Conservation (phyloP, 2,888 invertebrate species). For the Dugesia japonica region DNA sequence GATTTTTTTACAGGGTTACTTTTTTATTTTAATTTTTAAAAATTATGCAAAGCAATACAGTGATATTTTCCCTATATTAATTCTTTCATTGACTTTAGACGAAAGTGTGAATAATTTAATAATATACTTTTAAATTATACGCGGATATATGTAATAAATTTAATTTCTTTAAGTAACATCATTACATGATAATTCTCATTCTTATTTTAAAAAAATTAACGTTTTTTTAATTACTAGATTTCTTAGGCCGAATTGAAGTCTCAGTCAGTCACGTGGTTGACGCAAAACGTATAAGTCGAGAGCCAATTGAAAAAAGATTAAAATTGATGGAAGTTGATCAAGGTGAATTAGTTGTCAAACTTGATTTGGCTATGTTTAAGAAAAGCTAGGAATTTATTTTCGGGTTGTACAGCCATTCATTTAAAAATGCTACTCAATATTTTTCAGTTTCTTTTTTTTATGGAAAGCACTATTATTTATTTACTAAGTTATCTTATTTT, state of each 20-base stretch:
- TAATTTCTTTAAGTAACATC: too few species aligned
- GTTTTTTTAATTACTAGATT: slow-evolving; percentile 51
- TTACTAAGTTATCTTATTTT: not conserved
- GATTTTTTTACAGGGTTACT: too few species aligned
- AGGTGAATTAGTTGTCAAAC: slow-evolving; percentile 58
- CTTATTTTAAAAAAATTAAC: too few species aligned
- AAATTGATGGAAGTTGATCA: slow-evolving; percentile 57
- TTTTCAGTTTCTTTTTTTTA: not conserved
- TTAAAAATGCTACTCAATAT: not conserved
- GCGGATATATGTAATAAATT: too few species aligned
- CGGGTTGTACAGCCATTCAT: not conserved
- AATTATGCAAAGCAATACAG: too few species aligned
- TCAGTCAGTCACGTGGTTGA: slow-evolving; percentile 55
- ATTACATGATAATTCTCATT: too few species aligned
- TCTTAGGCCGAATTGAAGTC: slow-evolving; percentile 59
- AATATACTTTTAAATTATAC: too few species aligned
- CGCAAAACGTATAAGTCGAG: slow-evolving; percentile 52
- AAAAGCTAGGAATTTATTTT: not conserved
- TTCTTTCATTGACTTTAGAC: too few species aligned
- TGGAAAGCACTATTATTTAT: not conserved
- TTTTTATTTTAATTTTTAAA: too few species aligned
- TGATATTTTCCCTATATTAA: too few species aligned
- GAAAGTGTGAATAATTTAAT: too few species aligned
- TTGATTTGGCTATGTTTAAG: slow-evolving; percentile 51
- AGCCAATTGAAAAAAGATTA: slow-evolving; percentile 57